Conservation (phyloP, 2,888 invertebrate genomes). For the Therioaphis trifolii region DNA sequence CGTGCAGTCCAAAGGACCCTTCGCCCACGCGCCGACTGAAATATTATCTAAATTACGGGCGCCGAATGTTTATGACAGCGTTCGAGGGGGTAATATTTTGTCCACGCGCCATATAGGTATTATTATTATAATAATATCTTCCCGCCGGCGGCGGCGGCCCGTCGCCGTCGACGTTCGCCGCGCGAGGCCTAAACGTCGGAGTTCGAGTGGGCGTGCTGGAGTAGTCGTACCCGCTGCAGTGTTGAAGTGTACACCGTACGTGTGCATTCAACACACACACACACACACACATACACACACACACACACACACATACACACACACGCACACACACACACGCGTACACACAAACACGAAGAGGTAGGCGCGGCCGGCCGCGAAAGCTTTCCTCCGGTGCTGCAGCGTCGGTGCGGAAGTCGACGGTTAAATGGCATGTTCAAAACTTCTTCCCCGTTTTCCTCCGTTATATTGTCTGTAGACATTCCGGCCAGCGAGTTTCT, state of each 20-base stretch:
- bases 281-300: neutral
- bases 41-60: slow-evolving; percentile 58
- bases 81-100: slow-evolving; percentile 51
- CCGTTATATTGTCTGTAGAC: slow-evolving; percentile 17
- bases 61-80: slow-evolving; percentile 56
- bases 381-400: too few species aligned
- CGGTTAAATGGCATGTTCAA: slow-evolving; percentile 29
- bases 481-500: neutral
- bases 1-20: slow-evolving; percentile 37
- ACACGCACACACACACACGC: too few species aligned
- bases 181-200: neutral
- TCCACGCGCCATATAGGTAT: neutral
- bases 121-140: neutral
- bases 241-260: neutral
- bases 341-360: too few species aligned
- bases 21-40: neutral
- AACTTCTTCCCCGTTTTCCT: slow-evolving; percentile 15
- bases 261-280: too few species aligned
- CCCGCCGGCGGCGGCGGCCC: neutral
- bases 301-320: neutral
- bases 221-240: neutral
- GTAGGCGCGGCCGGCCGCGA: too few species aligned
- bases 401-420: slow-evolving; percentile 8
- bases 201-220: slow-evolving; percentile 38
- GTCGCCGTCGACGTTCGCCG: too few species aligned